phyloP scores from a whole-genome alignment of 2,888 invertebrate genomes.

The Drosophila fulvimacula region DNA sequence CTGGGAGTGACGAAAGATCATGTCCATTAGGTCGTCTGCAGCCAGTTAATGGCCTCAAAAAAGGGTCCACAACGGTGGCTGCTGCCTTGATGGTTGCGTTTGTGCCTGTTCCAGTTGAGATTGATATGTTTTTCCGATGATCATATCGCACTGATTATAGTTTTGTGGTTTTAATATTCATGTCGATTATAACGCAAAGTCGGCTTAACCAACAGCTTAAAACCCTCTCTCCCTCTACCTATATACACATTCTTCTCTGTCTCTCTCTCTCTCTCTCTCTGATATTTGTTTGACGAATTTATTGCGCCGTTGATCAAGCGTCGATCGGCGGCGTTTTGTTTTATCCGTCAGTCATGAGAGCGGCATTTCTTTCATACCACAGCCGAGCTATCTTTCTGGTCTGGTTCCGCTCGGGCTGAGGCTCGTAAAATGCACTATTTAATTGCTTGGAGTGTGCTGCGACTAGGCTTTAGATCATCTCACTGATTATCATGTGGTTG shows the following conservation, averaged over 20 bases:
- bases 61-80: conserved; percentile 63
- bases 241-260: background rate
- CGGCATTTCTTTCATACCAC: conserved; percentile 61
- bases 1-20: conserved; percentile 79
- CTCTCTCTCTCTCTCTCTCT: background rate
- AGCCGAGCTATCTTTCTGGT: conserved; percentile 23
- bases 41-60: conserved; percentile 71
- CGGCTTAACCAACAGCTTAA: conserved; percentile 32
- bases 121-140: conserved; percentile 73
- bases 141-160: conserved; percentile 79
- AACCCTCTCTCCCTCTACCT: background rate
- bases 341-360: conserved; percentile 50
- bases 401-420: conserved; percentile 25
- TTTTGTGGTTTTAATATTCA: conserved; percentile 78
- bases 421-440: conserved; percentile 70
- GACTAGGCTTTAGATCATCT: conserved; percentile 48
- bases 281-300: conserved; percentile 79
- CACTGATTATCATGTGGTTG: conserved; percentile 44
- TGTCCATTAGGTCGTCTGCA: conserved; percentile 79
- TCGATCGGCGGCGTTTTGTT: conserved; percentile 67
- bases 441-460: conserved; percentile 63
- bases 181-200: conserved; percentile 67
- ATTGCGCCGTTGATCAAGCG: conserved; percentile 68
- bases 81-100: conserved; percentile 26
- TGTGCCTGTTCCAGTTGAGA: conserved; percentile 61